Conservation (phyloP, 1,140 invertebrate species). For the Bombyx mori region DNA sequence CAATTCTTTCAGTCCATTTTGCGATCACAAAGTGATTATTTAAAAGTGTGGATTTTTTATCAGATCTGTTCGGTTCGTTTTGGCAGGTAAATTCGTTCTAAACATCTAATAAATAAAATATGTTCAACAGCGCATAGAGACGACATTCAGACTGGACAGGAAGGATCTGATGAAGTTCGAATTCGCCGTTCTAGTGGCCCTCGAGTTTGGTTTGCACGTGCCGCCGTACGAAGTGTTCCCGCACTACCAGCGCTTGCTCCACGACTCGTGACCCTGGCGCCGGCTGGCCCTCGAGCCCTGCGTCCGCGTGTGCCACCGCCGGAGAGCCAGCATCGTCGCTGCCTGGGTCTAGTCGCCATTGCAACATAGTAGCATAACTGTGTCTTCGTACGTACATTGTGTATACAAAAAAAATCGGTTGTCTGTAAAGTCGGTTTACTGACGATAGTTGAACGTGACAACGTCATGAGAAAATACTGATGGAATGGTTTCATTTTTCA, state of each 20-base stretch:
- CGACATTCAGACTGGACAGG: conserved; percentile 89
- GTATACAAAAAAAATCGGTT: too few relatives aligned
- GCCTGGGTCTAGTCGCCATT: conserved; percentile 21
- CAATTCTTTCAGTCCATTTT: too few relatives aligned
- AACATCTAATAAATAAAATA: conserved; percentile 6
- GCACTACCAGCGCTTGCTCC: conserved; percentile 93
- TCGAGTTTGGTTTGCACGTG: conserved; percentile 95
- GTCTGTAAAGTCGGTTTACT: too few relatives aligned
- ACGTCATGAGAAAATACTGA: too few relatives aligned
- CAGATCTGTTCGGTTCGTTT: too few relatives aligned
- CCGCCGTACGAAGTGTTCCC: conserved; percentile 93
- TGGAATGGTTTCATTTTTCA: too few relatives aligned
- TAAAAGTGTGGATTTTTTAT: too few relatives aligned
- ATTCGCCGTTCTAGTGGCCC: conserved; percentile 93
- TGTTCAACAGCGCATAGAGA: conserved; percentile 85
- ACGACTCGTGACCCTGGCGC: conserved; percentile 81
- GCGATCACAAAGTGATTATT: too few relatives aligned
- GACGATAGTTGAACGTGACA: too few relatives aligned
- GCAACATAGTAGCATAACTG: too few relatives aligned
- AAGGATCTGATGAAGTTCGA: conserved; percentile 93
- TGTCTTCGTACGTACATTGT: too few relatives aligned
- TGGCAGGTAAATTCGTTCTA: background rate
- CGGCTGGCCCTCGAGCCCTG: conserved; percentile 29
- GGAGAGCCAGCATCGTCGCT: conserved; percentile 43
- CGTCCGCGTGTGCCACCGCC: conserved; percentile 20